These are phyloP conservation scores for Acropternis orthonyx DNA, from an alignment of 2,797 vertebrate genomes.

Conservation along the genomic window DNA sequence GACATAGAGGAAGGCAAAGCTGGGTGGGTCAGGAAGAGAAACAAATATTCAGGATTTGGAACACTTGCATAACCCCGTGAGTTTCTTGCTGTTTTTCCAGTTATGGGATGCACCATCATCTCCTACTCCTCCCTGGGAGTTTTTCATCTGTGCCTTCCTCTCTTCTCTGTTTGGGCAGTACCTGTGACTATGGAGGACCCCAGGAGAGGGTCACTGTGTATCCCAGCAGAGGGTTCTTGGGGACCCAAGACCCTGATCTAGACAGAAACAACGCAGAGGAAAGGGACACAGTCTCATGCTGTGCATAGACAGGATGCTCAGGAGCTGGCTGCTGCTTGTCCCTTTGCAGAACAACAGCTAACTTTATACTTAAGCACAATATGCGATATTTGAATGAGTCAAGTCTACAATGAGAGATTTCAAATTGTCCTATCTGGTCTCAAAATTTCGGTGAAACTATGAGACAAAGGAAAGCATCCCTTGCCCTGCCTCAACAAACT, in stretches of 20 bases:
- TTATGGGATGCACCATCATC: neutral
- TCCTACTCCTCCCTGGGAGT: neutral
- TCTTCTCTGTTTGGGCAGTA: neutral
- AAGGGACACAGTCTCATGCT: neutral
- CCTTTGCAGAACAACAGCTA: neutral
- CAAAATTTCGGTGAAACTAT: neutral
- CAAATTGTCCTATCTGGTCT: neutral
- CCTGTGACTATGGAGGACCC: neutral
- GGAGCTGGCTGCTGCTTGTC: neutral
- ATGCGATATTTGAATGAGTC: neutral
- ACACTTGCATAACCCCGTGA: neutral
- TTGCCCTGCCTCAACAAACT: neutral
- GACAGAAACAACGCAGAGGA: neutral
- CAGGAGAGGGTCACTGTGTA: neutral
- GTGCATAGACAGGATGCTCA: rapidly evolving
- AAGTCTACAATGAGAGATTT: neutral
- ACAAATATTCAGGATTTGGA: neutral
- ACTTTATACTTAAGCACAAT: neutral
- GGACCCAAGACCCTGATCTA: neutral
- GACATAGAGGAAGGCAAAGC: neutral
- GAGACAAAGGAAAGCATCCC: neutral
- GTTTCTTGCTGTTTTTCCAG: neutral
- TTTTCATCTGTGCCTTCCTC: neutral
- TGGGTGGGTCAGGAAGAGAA: neutral
- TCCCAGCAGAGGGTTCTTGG: rapidly evolving